These are phyloP conservation scores for Heliothis subflexa DNA, from an alignment of 1,140 invertebrate species.

Conservation along the genomic window DNA sequence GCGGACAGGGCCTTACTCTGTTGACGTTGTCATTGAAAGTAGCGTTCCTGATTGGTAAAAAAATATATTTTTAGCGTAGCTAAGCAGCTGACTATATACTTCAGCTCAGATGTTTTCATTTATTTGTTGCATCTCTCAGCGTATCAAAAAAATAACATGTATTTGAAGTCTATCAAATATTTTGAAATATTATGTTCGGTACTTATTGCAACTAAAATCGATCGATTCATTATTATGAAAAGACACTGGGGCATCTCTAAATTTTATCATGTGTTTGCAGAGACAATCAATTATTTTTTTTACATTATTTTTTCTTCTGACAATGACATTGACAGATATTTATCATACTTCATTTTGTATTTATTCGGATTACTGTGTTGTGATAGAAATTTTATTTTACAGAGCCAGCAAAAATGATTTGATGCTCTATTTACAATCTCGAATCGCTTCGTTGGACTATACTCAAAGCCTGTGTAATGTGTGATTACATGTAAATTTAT, in stretches of 20 bases:
- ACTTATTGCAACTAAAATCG: not conserved
- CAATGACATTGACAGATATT: slow-evolving; percentile 19
- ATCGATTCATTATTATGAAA: not conserved
- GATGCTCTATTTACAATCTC: slow-evolving; percentile 11
- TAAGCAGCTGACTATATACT: too few relatives aligned
- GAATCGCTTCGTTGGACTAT: not conserved
- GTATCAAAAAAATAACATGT: not conserved
- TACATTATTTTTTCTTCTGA: not conserved
- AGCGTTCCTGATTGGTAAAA: too few relatives aligned
- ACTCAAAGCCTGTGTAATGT: slow-evolving; percentile 20
- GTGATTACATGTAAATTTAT: slow-evolving; percentile 19
- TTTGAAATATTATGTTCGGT: too few relatives aligned
- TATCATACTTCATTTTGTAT: slow-evolving; percentile 34
- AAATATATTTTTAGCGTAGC: too few relatives aligned
- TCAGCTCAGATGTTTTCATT: too few relatives aligned
- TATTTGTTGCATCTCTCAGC: too few relatives aligned
- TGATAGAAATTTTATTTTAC: slow-evolving; percentile 34
- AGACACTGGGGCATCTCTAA: not conserved
- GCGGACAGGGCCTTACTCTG: too few relatives aligned
- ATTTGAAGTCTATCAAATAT: too few relatives aligned
- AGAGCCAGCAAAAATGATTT: slow-evolving; percentile 37
- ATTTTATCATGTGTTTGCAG: not conserved
- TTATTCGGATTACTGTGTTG: slow-evolving; percentile 32
- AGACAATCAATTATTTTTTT: not conserved
- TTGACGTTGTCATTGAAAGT: slow-evolving; percentile 7